Conservation (phyloP, 2,888 invertebrate species). For the Pterostichus madidus region DNA sequence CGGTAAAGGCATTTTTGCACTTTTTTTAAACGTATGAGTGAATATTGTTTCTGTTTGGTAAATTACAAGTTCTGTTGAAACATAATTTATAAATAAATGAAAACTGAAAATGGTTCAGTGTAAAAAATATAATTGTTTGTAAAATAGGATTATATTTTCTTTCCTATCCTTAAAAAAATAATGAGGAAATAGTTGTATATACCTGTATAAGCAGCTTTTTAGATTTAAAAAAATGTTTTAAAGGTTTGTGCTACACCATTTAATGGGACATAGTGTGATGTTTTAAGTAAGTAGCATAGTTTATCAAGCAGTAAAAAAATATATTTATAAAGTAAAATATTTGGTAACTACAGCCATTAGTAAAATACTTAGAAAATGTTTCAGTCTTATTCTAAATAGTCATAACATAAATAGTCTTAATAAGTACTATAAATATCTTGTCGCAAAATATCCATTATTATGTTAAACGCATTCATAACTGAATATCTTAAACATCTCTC, state of each 20-base stretch:
- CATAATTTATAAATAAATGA: conserved; percentile 14
- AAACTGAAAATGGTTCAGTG: no score
- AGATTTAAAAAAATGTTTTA: no score
- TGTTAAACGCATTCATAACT: conserved; percentile 61
- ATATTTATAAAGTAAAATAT: conserved; percentile 36
- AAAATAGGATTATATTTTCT: not conserved
- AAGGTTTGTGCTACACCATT: no score
- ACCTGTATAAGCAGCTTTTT: no score
- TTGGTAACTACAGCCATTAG: conserved; percentile 54
- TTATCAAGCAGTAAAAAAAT: conserved; percentile 38
- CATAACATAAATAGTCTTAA: conserved; percentile 34
- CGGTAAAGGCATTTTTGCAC: not conserved
- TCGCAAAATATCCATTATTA: conserved; percentile 59
- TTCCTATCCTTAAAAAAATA: not conserved
- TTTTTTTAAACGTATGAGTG: conserved; percentile 34
- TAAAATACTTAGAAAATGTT: conserved; percentile 2
- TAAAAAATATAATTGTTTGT: not conserved
- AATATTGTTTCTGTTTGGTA: conserved; percentile 33
- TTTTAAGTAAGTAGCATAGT: not conserved
- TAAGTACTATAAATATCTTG: conserved; percentile 57
- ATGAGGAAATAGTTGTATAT: no score
- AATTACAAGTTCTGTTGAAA: conserved; percentile 2
- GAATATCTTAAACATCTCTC: conserved; percentile 59
- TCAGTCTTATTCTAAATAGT: conserved; percentile 34
- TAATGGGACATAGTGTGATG: no score